These are phyloP conservation scores for Prenolepis imparis DNA, from an alignment of 2,888 invertebrate genomes.

Conservation along the genomic window DNA sequence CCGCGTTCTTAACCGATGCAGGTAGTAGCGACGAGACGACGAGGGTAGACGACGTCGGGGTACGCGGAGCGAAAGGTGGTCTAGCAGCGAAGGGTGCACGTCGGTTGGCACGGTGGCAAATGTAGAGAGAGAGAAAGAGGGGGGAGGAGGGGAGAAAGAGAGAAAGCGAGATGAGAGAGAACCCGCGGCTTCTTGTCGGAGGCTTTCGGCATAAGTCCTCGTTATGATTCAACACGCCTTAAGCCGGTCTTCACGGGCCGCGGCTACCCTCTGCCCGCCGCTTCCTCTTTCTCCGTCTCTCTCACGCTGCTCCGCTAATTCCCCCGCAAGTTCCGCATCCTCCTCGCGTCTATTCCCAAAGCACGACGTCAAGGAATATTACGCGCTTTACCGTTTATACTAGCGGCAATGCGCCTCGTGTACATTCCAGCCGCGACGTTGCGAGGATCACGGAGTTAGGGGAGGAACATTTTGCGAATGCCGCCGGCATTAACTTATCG, in stretches of 20 bases:
- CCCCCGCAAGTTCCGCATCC: slow-evolving; percentile 67
- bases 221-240: slow-evolving; percentile 86
- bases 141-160: slow-evolving; percentile 12
- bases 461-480: slow-evolving; percentile 50
- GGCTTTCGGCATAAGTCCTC: slow-evolving; percentile 85
- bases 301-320: slow-evolving; percentile 66
- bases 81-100: slow-evolving; percentile 33
- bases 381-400: slow-evolving; percentile 65
- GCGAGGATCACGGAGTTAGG: slow-evolving; percentile 63
- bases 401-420: slow-evolving; percentile 56
- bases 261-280: slow-evolving; percentile 66
- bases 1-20: slow-evolving; percentile 77
- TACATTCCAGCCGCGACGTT: slow-evolving; percentile 45
- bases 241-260: slow-evolving; percentile 82
- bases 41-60: slow-evolving; percentile 47
- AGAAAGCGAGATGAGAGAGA: slow-evolving; percentile 42
- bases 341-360: slow-evolving; percentile 77
- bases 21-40: slow-evolving; percentile 44
- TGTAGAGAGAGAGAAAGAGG: slow-evolving; percentile 2
- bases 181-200: slow-evolving; percentile 79
- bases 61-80: slow-evolving; percentile 10
- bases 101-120: slow-evolving; percentile 46
- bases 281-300: slow-evolving; percentile 54
- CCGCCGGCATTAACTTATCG: slow-evolving; percentile 62
- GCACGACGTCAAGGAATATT: slow-evolving; percentile 64